Conservation (phyloP, 2,113 vertebrate species). For the Triplophysa tibetana region DNA sequence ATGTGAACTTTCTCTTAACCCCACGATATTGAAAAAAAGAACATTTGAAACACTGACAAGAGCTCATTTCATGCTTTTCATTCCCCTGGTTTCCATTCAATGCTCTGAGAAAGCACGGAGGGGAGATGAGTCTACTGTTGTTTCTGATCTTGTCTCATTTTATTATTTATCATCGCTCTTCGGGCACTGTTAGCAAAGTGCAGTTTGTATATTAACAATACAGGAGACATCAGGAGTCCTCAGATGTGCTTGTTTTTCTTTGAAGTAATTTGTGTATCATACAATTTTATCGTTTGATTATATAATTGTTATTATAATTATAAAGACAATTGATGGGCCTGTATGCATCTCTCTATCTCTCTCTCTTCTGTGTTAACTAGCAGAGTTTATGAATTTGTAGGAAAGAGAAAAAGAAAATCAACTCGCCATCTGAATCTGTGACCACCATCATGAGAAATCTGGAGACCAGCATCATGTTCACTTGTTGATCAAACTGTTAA, state of each 20-base stretch:
- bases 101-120: conserved; percentile 44
- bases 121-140: conserved; percentile 40
- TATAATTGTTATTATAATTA: conserved; percentile 72
- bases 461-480: conserved; percentile 52
- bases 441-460: conserved; percentile 41
- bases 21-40: conserved; percentile 28
- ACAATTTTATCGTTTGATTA: conserved; percentile 69
- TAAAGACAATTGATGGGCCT: conserved; percentile 71
- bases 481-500: conserved; percentile 55
- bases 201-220: conserved; percentile 58
- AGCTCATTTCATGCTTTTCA: conserved; percentile 22
- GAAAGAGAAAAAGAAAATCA: conserved; percentile 44
- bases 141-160: conserved; percentile 54
- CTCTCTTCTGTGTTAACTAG: conserved; percentile 55
- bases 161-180: conserved; percentile 58
- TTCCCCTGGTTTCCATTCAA: conserved; percentile 37
- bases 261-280: conserved; percentile 77
- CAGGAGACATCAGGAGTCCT: conserved; percentile 51
- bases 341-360: conserved; percentile 64
- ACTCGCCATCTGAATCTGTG: conserved; percentile 46
- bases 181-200: conserved; percentile 42
- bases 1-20: conserved; percentile 48
- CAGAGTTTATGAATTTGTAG: conserved; percentile 59
- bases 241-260: conserved; percentile 69
- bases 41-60: conserved; percentile 56